Base-by-base conservation (phyloP, 2,888 invertebrate genomes). In the Elegia similella region DNA sequence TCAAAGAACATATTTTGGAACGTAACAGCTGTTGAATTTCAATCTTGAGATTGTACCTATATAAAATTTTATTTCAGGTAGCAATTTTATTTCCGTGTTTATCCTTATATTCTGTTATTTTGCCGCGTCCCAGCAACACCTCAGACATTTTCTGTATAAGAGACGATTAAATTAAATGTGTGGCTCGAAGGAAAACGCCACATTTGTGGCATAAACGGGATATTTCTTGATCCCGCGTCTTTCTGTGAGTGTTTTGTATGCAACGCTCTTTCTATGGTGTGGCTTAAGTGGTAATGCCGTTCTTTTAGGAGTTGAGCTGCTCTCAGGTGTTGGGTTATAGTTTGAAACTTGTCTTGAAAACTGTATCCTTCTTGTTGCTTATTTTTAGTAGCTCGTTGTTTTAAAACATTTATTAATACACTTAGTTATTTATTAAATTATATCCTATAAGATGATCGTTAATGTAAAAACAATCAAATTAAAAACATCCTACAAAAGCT, bases 141-240 rank as follows among this genome's bases (percentile, higher is more conserved):
- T 70, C 61, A 62, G 60, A 62, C 67, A 70, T 72, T 73, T 69
- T 66, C 64, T 69, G 65, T 69, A 70, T 75, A 70, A 74, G 69
- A 69, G 70, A 69, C 76, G 74, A 76, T 80, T 76, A 80, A 76
- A 76, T 78, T 80, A 78, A 81, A 80, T 74, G 78, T 70, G 74
- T 67, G 72, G 72, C 76, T 76, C 73, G 70, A 65, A 73, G 68
- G 34, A 71, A 74, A 76, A 76, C 72, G 73, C 74, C 73, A 73
- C 72, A 75, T 75, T 77, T 70, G 67, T 71, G 74, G 68, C 72
- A 70, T 72, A 72, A 69, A 70, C 61, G 62, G 70, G 68, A 74
- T 75, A 75, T 75, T 72, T 72, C 70, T 76, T 78, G 78, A 81
- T 79, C 77, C 77, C 62, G 63, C 61, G 62, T 69, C 66, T 70